Conservation (phyloP, 2,888 invertebrate genomes). For the Drosophila merina region DNA sequence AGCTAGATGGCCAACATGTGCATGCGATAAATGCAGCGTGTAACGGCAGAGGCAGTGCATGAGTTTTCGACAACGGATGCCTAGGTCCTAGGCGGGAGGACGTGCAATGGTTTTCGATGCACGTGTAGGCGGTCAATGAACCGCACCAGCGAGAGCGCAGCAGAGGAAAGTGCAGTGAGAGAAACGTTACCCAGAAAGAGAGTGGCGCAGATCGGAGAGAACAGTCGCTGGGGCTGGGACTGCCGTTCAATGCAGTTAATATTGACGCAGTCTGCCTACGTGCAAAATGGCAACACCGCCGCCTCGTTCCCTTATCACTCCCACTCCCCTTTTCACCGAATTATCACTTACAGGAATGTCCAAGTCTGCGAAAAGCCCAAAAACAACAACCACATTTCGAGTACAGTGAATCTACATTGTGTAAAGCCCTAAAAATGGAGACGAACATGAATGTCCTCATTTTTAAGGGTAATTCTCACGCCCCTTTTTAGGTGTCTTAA, state of each 20-base stretch:
- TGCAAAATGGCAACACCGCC: slow-evolving; percentile 37
- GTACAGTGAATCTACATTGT: slow-evolving; percentile 1
- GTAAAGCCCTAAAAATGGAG: not conserved
- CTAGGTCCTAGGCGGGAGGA: slow-evolving; percentile 55
- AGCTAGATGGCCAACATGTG: not conserved
- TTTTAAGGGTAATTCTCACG: not conserved
- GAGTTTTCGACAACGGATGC: slow-evolving; percentile 69
- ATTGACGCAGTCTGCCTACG: slow-evolving; percentile 76
- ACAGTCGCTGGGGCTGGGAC: not conserved
- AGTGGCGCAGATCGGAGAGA: slow-evolving; percentile 6
- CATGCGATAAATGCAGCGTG: slow-evolving; percentile 79
- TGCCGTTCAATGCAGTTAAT: slow-evolving; percentile 69
- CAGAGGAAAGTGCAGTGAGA: slow-evolving; percentile 23
- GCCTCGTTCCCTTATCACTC: slow-evolving; percentile 4
- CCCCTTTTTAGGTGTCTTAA: not conserved
- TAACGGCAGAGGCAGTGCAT: slow-evolving; percentile 67
- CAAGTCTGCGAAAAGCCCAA: not conserved
- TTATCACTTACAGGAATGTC: not conserved
- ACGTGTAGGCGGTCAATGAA: slow-evolving; percentile 80
- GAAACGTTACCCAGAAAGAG: slow-evolving; percentile 15
- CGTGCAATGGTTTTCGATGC: slow-evolving; percentile 74
- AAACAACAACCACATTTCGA: not conserved
- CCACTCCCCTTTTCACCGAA: not conserved
- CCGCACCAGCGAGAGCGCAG: slow-evolving; percentile 36
- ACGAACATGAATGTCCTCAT: no score